Base-by-base conservation (phyloP, 2,888 invertebrate species). In the Empis stercorea region DNA sequence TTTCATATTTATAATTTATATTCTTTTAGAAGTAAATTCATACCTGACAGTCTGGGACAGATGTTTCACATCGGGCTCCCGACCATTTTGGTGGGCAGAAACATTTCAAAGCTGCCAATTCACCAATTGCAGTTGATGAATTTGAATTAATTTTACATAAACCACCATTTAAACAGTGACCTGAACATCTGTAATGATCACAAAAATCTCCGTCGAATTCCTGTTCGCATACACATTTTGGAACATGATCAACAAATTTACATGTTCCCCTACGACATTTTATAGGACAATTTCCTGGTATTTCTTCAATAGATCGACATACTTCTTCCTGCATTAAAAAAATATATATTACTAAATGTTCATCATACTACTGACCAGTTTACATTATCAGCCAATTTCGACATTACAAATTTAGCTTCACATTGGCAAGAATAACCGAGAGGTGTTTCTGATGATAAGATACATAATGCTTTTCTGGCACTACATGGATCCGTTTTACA, bases 171-270 rank as follows among this genome's bases (percentile, higher is more conserved):
- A 73, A 70, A 59, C 85, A 85, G 61, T 75, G 76, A 9, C 78
- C 78, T 3, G 81, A 78, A 61, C 85, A 85, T 47, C 78, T 73
- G 63, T 78, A 81, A 57, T 76, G 74, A 61, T 81, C 77, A 68
- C 87, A 87, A 43, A 73, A 65, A 51, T 74, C 71, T 15, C 87
- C 84, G 37, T 74, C 73, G 65, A 78, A 87, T 43, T 73, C 72
- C 0, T 77, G 68, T 30, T 75, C 71, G 59, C 87, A 86, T 52
- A 72, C 65, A 70, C 86, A 86, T 62, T 76, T 73, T 14, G 74
- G 76, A 20, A 72, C 71, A 55, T 72, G 67, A 39, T 71, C 66
- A 4, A 70, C 65, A 42, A 74, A 59, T 55, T 72, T 67, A 61
- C 83, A 80, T 10, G 66, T 71, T 50, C 84, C 81, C 45, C 75